Evolutionary conservation across 2,888 invertebrate genomes (phyloP).

Genomic region (Erebia epiphron): DNA sequence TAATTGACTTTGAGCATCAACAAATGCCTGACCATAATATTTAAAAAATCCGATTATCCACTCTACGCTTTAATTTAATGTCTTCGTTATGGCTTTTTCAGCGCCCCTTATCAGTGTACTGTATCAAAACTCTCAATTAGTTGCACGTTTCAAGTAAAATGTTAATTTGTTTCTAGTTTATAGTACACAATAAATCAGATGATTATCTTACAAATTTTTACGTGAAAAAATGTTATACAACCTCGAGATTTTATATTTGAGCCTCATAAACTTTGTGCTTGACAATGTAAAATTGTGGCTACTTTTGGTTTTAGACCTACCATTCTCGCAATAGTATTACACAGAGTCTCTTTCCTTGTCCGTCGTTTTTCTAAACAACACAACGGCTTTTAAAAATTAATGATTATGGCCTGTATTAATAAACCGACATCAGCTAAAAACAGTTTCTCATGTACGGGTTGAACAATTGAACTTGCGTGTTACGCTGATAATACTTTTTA

Average conservation of each 20-base stretch:
- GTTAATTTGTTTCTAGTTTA: constrained; percentile 38
- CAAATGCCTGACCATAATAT: background rate
- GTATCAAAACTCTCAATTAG: constrained; percentile 30
- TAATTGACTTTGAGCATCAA: too few relatives aligned
- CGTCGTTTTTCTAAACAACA: too few relatives aligned
- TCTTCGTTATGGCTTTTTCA: constrained; percentile 3
- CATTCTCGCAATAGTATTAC: too few relatives aligned
- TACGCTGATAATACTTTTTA: too few relatives aligned
- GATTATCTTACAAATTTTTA: constrained; percentile 29
- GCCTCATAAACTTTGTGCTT: constrained; percentile 18
- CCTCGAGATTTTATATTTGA: constrained; percentile 22
- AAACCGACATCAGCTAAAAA: too few relatives aligned
- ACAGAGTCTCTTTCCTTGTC: too few relatives aligned
- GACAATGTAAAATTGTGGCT: background rate
- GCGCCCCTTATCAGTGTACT: constrained; percentile 16
- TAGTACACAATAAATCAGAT: constrained; percentile 34
- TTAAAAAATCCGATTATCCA: background rate
- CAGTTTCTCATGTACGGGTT: too few relatives aligned
- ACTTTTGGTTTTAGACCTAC: background rate
- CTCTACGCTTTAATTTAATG: background rate
- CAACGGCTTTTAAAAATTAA: background rate
- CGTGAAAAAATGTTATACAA: constrained; percentile 36
- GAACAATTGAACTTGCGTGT: too few relatives aligned
- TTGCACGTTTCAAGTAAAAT: constrained; percentile 31
- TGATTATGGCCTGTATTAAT: background rate